Conservation (phyloP, 2,113 vertebrate genomes). For the Pelusios castaneus region DNA sequence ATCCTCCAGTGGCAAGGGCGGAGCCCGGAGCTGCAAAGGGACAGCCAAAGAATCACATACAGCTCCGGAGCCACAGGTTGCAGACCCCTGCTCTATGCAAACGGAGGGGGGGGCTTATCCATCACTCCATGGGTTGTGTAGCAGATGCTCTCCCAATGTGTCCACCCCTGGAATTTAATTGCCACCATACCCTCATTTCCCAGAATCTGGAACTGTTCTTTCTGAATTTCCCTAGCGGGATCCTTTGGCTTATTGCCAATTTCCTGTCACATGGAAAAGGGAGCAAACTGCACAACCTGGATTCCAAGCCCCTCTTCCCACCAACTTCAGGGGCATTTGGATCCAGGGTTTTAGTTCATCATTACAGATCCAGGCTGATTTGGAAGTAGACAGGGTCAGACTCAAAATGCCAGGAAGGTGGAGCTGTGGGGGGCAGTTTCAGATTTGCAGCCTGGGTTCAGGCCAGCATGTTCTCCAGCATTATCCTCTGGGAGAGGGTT, state of each 20-base stretch:
- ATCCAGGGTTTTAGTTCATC: not conserved
- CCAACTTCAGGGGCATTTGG: not conserved
- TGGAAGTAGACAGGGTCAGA: not conserved
- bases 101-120: not conserved
- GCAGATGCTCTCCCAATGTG: not conserved
- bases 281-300: not conserved
- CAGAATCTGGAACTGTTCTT: not conserved
- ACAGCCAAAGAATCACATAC: no score
- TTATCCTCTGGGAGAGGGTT: not conserved
- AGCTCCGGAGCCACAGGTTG: no score
- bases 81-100: no score
- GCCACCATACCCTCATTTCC: not conserved
- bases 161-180: not conserved
- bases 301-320: not conserved
- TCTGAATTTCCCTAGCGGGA: no score
- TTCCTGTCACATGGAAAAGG: not conserved
- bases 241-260: not conserved
- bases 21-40: no score
- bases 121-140: fast-evolving
- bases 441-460: not conserved
- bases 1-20: no score
- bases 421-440: not conserved
- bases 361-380: no score
- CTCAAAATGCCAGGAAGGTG: not conserved
- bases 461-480: not conserved